A percentile compares a stretch with the other conserved stretches of the same genome.
phyloP scores from a whole-genome alignment of 2,797 vertebrate genomes.

The Erethizon dorsatum region DNA sequence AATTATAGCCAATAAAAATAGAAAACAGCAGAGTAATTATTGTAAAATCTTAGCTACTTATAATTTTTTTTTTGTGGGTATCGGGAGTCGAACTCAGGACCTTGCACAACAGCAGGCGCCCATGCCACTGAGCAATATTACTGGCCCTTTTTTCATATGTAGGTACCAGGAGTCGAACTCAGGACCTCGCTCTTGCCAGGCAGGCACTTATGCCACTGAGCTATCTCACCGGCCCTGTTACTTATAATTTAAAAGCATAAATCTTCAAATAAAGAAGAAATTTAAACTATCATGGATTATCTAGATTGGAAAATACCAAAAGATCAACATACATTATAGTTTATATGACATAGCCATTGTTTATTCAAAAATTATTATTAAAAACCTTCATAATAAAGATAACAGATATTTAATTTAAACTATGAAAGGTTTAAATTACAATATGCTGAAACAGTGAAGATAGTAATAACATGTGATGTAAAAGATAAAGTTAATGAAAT shows the following conservation, averaged over 20 bases:
- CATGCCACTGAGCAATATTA: too few relatives aligned
- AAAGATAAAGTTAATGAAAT: background rate
- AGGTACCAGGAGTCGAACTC: too few relatives aligned
- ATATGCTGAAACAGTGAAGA: conserved; percentile 32
- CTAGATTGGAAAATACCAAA: conserved; percentile 49
- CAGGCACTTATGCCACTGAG: too few relatives aligned
- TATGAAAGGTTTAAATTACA: background rate
- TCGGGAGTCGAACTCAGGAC: too few relatives aligned
- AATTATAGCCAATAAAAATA: conserved; percentile 66
- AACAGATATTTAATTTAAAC: background rate
- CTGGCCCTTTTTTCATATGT: too few relatives aligned
- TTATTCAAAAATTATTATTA: conserved; percentile 66
- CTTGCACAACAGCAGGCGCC: too few relatives aligned
- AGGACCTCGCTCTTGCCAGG: too few relatives aligned
- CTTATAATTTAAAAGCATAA: conserved; percentile 68
- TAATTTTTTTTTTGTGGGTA: conserved; percentile 23
- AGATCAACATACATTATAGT: conserved; percentile 13
- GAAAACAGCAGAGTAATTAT: conserved; percentile 46
- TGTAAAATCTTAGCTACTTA: conserved; percentile 34
- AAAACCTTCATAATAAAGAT: conserved; percentile 25
- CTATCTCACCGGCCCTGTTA: background rate
- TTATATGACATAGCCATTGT: background rate
- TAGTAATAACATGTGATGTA: background rate
- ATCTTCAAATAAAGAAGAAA: conserved; percentile 59
- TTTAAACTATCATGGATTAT: conserved; percentile 33